A percentile compares a stretch with the other conserved stretches of the same genome.
phyloP scores from a whole-genome alignment of 2,888 invertebrate genomes.

The Noctua janthe region DNA sequence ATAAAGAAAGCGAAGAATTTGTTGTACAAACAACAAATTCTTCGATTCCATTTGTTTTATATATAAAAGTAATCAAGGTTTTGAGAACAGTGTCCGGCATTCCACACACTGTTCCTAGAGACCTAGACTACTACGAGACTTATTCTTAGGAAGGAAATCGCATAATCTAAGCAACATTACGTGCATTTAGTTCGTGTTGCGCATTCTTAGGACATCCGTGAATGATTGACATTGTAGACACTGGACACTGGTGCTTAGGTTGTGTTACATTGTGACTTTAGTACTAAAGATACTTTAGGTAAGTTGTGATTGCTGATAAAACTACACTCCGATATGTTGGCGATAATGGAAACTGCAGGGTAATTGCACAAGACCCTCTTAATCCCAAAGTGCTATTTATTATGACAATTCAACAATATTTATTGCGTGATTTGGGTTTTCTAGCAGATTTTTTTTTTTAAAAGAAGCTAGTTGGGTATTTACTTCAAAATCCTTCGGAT shows the following conservation, averaged over 20 bases:
- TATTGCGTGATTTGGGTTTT: neutral
- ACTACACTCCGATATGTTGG: neutral
- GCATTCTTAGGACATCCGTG: slow-evolving; percentile 50
- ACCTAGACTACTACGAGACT: slow-evolving; percentile 21
- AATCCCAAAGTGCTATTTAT: neutral
- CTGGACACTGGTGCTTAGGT: too few relatives aligned
- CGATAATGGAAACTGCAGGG: neutral
- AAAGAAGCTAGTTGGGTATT: neutral
- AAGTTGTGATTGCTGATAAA: neutral
- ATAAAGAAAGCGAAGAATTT: too few relatives aligned
- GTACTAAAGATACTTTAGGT: neutral
- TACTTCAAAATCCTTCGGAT: neutral
- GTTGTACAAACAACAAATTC: neutral
- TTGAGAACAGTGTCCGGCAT: slow-evolving; percentile 36
- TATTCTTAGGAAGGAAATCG: slow-evolving; percentile 44
- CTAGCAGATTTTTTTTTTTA: neutral
- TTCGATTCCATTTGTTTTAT: slow-evolving; percentile 2
- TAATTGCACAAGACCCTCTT: neutral
- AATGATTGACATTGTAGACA: slow-evolving; percentile 23
- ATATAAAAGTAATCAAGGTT: slow-evolving; percentile 31
- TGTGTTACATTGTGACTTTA: neutral
- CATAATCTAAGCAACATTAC: slow-evolving; percentile 28
- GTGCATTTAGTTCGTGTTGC: slow-evolving; percentile 24
- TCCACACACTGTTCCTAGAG: neutral
- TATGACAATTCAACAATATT: neutral